These are phyloP conservation scores for Ormyrus pomaceus DNA, from an alignment of 2,888 invertebrate species.

Conservation along the genomic window DNA sequence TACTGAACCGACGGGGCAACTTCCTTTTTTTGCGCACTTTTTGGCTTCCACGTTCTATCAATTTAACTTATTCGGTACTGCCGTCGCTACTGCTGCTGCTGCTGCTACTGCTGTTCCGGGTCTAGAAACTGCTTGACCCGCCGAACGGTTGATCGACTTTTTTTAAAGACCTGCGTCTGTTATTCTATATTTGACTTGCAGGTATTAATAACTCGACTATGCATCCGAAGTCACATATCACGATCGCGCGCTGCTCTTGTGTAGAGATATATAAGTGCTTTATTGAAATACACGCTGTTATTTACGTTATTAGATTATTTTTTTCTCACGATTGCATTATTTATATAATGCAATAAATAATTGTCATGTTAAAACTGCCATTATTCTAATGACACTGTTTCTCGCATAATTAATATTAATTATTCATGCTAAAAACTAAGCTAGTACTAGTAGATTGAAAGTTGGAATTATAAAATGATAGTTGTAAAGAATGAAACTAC, in stretches of 20 bases:
- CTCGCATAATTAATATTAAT: too few relatives aligned
- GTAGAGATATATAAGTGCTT: neutral
- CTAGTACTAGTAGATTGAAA: too few relatives aligned
- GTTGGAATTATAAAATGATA: too few relatives aligned
- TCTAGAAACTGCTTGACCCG: constrained; percentile 16
- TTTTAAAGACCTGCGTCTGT: constrained; percentile 23
- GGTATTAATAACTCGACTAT: constrained; percentile 36
- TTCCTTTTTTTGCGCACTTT: constrained; percentile 12
- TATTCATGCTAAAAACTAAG: too few relatives aligned
- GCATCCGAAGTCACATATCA: constrained; percentile 21
- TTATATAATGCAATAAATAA: too few relatives aligned
- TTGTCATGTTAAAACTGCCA: too few relatives aligned
- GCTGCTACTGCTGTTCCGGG: too few relatives aligned
- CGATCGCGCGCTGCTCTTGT: neutral
- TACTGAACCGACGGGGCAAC: constrained; percentile 39
- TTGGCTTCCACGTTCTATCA: constrained; percentile 60
- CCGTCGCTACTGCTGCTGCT: neutral
- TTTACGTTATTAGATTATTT: neutral
- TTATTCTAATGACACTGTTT: too few relatives aligned
- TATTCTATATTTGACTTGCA: constrained; percentile 41
- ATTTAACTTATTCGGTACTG: constrained; percentile 62
- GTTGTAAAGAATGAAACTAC: neutral
- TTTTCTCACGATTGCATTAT: too few relatives aligned
- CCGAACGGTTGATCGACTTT: constrained; percentile 49
- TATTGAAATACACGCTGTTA: constrained; percentile 1